Evolutionary conservation across 2,888 invertebrate species (phyloP), one percentile per base, ranked within the genome.

Genomic region (Hermodice carunculata): DNA sequence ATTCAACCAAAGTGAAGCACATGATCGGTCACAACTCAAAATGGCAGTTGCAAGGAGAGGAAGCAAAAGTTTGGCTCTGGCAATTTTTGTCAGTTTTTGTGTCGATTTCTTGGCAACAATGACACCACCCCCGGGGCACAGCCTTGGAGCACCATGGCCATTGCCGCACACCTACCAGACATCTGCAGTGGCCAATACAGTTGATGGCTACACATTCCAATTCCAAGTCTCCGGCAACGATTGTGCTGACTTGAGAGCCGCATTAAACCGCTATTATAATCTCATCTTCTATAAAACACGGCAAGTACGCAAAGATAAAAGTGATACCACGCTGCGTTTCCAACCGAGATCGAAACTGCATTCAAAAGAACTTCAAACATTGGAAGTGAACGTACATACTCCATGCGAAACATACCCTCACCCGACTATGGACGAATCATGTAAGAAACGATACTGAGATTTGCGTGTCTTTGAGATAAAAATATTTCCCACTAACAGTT

Each of bases 341-440:
- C 22, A 40, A 6, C 48, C 75, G 19, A 63, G 51, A 17, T 37
- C 26, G 53, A n/a, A 26, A 14, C 49, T 40, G 26, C 37, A 49
- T 19, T 19, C 17, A 26, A 22, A 11, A 8, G 26, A 49, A 26
- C 54, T 31, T 22, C 40, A n/a, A 5, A 28, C 83, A 19, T 78
- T 93, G 17, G 79, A 87, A 17, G 87, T 94, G 0, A 82, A 89
- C 37, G 84, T 94, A 53, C 86, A 83, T 26, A 83, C 87, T 5
- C 85, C 88, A 0, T 95, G 94, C 81, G 90, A 91, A 76, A 86
- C 87, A 0, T 88, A 89, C 77, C 94, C 94, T 0, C 85, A 89
- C 67, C 86, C 91, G 40, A 84, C 89, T 52, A 93, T 93, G 91
- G 90, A 92, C 80, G 95, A 95, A 86, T 89, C 90, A 74, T 95